Percentiles rank a stretch among this genome's conserved stretches.
phyloP scores from a whole-genome alignment of 2,113 vertebrate genomes.

The Empidonax alnorum region DNA sequence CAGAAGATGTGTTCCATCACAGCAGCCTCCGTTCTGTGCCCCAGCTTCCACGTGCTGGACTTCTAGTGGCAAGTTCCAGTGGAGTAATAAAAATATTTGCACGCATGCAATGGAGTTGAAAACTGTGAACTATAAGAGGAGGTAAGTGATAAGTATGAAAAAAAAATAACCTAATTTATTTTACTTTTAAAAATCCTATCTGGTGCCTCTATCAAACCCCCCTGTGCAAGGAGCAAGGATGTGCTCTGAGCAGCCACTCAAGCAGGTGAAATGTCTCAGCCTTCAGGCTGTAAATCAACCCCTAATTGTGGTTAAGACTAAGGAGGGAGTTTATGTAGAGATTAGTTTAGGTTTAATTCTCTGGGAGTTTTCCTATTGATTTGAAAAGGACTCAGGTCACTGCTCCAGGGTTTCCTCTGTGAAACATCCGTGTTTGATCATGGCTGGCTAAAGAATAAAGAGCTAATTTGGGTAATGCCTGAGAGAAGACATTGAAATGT shows the following conservation, averaged over 20 bases:
- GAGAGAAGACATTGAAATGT: not conserved
- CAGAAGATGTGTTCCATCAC: not conserved
- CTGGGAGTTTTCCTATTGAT: not conserved
- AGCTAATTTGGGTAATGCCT: not conserved
- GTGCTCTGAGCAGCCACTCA: not conserved
- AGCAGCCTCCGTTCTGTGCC: not conserved
- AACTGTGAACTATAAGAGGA: not conserved
- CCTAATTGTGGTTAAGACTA: not conserved
- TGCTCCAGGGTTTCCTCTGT: constrained; percentile 5
- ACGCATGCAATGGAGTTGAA: not conserved
- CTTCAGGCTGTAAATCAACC: not conserved
- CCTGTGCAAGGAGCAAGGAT: not conserved
- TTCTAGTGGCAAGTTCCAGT: not conserved
- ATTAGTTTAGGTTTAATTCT: not conserved
- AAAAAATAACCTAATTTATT: not conserved
- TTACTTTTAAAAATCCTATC: accelerated
- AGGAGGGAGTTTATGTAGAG: not conserved
- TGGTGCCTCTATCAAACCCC: no score
- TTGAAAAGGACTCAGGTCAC: constrained; percentile 19
- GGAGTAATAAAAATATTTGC: not conserved
- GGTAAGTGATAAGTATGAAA: not conserved
- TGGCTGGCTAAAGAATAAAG: constrained; percentile 3
- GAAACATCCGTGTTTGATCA: not conserved
- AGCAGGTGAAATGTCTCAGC: not conserved
- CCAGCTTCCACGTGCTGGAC: not conserved